Base-by-base conservation (phyloP, 2,888 invertebrate species). In the Gonocerus acuteangulatus region DNA sequence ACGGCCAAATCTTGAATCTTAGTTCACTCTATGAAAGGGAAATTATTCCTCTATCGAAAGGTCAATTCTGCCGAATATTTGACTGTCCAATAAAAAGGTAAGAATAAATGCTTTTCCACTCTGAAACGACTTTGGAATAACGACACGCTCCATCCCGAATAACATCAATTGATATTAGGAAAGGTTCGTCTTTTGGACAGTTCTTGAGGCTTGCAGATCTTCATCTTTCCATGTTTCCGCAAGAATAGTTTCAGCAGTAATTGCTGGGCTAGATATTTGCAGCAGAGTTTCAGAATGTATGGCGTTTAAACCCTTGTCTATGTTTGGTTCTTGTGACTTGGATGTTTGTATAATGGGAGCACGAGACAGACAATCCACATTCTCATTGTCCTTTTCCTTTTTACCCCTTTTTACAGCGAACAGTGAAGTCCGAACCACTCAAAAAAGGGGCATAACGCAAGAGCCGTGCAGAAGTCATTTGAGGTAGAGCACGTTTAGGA, bases 361-460 rank as follows among this genome's bases (percentile, higher is more conserved):
- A 11, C 52, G 23, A 32, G 48, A 60, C 9, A 54, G 44, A 36
- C 52, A 62, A 48, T 62, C 60, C 11, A 60, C 60, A 47, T 62
- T 59, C 1, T 48, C n/a, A 16, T 59, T 27, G 1, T 23, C 22
- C 22, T 22, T 34, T 7, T 48, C 57, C 34, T 47, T 32, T 11
- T 32, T 32, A 9, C 11, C 32, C 32, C 32, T 32, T 32, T 32
- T 32, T 11, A 32, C 32, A 32, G 11, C 6, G 6, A 9, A 11
- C 32, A 32, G 32, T 32, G 32, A 32, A 32, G 32, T 32, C 32
- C 11, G 7, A 32, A 9, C 32, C 32, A 32, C 32, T 32, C 11
- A 32, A 11, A 32, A 32, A 32, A 11, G 11, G 11, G 32, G 11
- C 11, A 32, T 9, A 32, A 11, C 32, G 11, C 11, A 32, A 32